Evolutionary conservation across 1,140 invertebrate genomes (phyloP).

Genomic region (Drosophila carrolli): DNA sequence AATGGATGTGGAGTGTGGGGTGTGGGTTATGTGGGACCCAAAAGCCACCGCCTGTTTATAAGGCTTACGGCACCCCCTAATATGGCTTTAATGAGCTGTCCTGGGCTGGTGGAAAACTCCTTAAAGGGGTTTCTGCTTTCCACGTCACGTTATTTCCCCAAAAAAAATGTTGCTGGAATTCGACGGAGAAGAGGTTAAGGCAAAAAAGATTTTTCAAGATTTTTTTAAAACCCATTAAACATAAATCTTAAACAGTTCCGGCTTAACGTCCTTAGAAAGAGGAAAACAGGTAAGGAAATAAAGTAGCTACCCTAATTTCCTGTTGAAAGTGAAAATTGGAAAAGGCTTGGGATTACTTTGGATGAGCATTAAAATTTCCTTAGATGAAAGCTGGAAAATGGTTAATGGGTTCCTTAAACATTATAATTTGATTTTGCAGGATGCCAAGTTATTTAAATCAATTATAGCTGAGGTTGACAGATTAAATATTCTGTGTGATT

Average conservation of each 20-base stretch:
- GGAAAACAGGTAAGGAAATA: conserved; percentile 14
- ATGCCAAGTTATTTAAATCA: neutral
- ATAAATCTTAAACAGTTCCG: conserved; percentile 44
- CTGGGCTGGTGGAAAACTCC: conserved; percentile 4
- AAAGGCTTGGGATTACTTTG: conserved; percentile 13
- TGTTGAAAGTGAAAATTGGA: conserved; percentile 32
- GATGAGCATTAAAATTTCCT: neutral
- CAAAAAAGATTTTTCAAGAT: conserved; percentile 23
- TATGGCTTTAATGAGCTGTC: conserved; percentile 74
- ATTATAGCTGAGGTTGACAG: neutral
- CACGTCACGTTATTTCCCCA: neutral
- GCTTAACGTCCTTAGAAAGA: neutral
- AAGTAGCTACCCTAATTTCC: conserved; percentile 21
- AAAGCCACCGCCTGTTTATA: conserved; percentile 46
- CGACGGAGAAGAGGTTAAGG: neutral
- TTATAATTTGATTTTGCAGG: neutral
- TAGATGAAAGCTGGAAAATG: neutral
- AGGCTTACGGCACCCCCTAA: conserved; percentile 49
- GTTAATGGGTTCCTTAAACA: neutral
- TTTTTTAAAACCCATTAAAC: conserved; percentile 30
- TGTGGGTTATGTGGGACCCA: neutral
- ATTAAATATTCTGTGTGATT: too few relatives aligned
- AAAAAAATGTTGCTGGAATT: conserved; percentile 1
- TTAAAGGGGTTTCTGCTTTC: conserved; percentile 18
- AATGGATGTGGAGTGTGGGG: neutral